Evolutionary conservation across 2,797 vertebrate species (phyloP).

Genomic region (Hafferia zeledoni): DNA sequence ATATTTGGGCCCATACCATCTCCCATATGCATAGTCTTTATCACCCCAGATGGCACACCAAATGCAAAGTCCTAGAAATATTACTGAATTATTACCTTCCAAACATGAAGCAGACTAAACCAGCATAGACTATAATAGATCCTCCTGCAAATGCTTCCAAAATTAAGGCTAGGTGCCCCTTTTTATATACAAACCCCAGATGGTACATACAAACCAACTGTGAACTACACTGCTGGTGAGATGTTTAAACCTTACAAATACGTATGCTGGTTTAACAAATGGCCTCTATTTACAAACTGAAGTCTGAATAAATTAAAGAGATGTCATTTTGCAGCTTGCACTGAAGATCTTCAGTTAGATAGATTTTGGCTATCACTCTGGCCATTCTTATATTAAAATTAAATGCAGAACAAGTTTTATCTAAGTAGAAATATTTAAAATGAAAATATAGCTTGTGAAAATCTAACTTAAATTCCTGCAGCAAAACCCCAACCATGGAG

Average conservation of each 20-base stretch:
- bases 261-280: slow-evolving; percentile 14
- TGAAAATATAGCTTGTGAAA: neutral
- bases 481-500: neutral
- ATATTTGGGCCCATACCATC: slow-evolving; percentile 26
- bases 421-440: neutral
- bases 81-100: slow-evolving; percentile 55
- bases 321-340: neutral
- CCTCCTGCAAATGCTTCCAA: slow-evolving; percentile 27
- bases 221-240: neutral
- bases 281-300: slow-evolving; percentile 9
- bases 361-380: neutral
- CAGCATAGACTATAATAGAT: slow-evolving; percentile 36
- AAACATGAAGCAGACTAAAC: slow-evolving; percentile 51
- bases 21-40: slow-evolving; percentile 53
- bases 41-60: slow-evolving; percentile 54
- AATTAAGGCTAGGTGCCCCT: slow-evolving; percentile 60
- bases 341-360: neutral
- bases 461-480: neutral
- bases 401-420: neutral
- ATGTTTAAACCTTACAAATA: slow-evolving; percentile 11
- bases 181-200: slow-evolving; percentile 31
- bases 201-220: slow-evolving; percentile 42
- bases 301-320: neutral
- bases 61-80: slow-evolving; percentile 48
- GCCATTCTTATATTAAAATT: neutral